Evolutionary conservation across 2,797 vertebrate species (phyloP), one percentile per base, ranked within the genome.

Genomic region (Enteromius radiatus): DNA sequence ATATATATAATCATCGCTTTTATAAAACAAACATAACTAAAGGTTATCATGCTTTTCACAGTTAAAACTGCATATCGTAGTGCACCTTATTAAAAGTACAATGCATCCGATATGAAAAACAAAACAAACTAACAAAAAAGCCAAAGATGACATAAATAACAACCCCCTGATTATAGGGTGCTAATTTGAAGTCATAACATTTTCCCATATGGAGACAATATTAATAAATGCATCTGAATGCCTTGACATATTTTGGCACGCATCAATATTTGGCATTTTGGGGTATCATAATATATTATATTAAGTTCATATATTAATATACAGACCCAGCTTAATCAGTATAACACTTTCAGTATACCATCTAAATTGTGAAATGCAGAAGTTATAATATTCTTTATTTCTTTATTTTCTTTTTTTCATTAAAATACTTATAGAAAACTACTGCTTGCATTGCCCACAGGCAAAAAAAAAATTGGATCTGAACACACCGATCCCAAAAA

Each of bases 191-290:
- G 73, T 82, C 76, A 68, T 68, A 47, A 69, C 59, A n/a, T 31
- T 67, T 76, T 28, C 52, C 73, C 81, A 69, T 38, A 80, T 19
- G 80, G 56, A 75, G 59, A 84, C 70, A 73, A 82, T 76, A 68
- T 78, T 73, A 73, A 74, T 77, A 81, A 82, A 84, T 43, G 76
- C 83, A 86, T 69, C 82, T 69, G 74, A 83, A 81, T 84, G 84
- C 82, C 82, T 89, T 79, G 81, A 80, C 90, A 77, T 90, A 82
- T 88, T 87, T 90, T 86, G 88, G 86, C 87, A 88, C 82, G 84
- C 71, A 87, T 83, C 84, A 81, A 86, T 84, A 88, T 89, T 89
- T 90, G 90, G 87, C 90, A 89, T 89, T 89, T 88, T 59, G 81
- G 83, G 83, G 67, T 52, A 83, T 64, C 56, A 15, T 82, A 45